phyloP scores from a whole-genome alignment of 2,797 vertebrate genomes.

The Phataginus tetradactyla region DNA sequence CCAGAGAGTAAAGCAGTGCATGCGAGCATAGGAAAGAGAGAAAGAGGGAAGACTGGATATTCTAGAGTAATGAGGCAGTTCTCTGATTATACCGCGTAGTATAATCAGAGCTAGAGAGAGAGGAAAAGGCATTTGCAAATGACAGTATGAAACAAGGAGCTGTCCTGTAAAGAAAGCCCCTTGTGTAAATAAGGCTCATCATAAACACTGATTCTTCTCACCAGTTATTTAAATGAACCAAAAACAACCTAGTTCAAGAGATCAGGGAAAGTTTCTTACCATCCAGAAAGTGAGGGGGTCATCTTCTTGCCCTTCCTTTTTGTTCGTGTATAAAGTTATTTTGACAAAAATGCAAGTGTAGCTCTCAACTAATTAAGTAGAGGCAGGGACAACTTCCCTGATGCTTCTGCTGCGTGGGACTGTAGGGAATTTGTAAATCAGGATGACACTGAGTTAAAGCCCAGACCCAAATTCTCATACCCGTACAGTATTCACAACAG shows the following conservation, averaged over 20 bases:
- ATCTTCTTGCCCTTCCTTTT: neutral
- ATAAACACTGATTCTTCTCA: neutral
- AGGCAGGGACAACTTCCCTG: neutral
- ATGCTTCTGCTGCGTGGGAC: neutral
- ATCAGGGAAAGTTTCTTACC: neutral
- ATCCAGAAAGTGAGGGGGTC: neutral
- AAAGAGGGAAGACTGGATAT: neutral
- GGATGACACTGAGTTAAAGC: neutral
- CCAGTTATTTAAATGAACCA: neutral
- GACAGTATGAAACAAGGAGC: neutral
- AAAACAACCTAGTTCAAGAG: neutral
- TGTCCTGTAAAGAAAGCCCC: neutral
- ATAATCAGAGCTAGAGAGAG: neutral
- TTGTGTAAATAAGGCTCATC: neutral
- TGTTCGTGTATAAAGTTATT: neutral
- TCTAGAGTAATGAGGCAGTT: neutral
- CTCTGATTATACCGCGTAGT: neutral
- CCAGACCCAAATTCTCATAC: neutral
- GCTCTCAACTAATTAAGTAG: neutral
- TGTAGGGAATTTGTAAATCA: neutral
- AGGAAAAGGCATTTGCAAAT: neutral
- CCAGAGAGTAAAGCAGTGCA: constrained; percentile 7
- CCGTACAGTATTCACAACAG: neutral
- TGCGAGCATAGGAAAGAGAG: neutral
- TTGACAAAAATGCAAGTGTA: neutral